Conservation (phyloP, 2,797 vertebrate genomes). For the Gymnopithys bicolor region DNA sequence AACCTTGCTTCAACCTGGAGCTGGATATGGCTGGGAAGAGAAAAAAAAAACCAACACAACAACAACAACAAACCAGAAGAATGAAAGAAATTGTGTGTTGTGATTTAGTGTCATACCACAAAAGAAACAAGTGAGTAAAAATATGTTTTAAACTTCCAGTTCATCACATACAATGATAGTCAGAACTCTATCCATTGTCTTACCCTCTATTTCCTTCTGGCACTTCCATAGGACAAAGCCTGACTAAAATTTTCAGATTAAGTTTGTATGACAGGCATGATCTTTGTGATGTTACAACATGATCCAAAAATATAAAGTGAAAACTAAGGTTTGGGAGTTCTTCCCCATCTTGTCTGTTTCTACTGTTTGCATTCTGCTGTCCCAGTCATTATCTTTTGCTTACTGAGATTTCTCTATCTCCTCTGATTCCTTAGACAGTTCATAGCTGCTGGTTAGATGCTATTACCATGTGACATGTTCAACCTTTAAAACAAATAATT, state of each 20-base stretch:
- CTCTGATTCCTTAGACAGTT: constrained; percentile 34
- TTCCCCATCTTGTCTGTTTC: background rate
- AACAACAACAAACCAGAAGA: background rate
- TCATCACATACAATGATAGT: background rate
- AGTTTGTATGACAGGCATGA: background rate
- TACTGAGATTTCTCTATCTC: background rate
- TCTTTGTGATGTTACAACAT: background rate
- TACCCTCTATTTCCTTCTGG: background rate
- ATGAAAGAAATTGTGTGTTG: background rate
- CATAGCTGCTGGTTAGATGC: constrained; percentile 49
- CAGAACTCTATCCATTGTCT: background rate
- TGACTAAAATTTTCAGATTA: background rate
- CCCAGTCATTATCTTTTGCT: constrained; percentile 7
- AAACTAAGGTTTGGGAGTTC: background rate
- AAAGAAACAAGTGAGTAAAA: background rate
- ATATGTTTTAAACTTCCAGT: background rate
- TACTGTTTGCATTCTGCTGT: background rate
- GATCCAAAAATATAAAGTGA: background rate
- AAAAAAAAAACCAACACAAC: background rate
- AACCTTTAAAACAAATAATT: constrained; percentile 62
- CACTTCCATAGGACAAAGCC: background rate
- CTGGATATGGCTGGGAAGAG: background rate
- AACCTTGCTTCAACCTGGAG: background rate
- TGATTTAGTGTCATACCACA: background rate
- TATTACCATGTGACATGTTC: constrained; percentile 4